phyloP scores from a whole-genome alignment of 2,797 vertebrate genomes.

The Clangula hyemalis region DNA sequence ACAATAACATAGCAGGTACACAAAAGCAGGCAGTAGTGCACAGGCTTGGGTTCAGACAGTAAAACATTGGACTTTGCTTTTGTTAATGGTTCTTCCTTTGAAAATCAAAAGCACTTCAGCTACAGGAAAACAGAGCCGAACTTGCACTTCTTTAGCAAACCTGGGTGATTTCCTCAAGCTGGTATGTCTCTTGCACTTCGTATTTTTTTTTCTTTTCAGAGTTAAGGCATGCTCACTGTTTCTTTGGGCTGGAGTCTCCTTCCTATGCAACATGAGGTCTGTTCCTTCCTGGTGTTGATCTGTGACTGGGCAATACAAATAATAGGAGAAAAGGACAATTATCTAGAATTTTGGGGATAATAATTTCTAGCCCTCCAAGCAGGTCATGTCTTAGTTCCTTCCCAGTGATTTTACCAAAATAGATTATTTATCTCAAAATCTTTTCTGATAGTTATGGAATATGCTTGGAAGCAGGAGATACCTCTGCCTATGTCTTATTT shows the following conservation, averaged over 20 bases:
- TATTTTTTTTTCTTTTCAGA: not conserved
- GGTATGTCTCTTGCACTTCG: not conserved
- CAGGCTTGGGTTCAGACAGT: not conserved
- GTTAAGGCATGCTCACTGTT: not conserved
- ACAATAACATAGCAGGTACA: not conserved
- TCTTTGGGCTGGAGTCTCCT: not conserved
- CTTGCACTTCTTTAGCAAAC: not conserved
- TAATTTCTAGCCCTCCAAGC: slow-evolving; percentile 21
- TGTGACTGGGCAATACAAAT: not conserved
- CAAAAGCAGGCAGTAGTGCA: not conserved
- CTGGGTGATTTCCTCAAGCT: not conserved
- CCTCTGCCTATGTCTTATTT: not conserved
- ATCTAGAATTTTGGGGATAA: slow-evolving; percentile 23
- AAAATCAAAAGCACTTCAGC: not conserved
- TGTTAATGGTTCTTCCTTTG: not conserved
- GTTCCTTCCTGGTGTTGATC: slow-evolving; percentile 25
- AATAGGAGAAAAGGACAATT: not conserved
- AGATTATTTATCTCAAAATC: not conserved
- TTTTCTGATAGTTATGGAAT: not conserved
- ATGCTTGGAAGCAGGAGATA: not conserved
- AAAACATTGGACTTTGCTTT: not conserved
- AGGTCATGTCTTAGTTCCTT: slow-evolving; percentile 48
- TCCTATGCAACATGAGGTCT: not conserved
- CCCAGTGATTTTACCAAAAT: not conserved
- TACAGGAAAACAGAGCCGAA: not conserved